phyloP scores from a whole-genome alignment of 2,888 invertebrate species.

The Macrosiphum euphorbiae region DNA sequence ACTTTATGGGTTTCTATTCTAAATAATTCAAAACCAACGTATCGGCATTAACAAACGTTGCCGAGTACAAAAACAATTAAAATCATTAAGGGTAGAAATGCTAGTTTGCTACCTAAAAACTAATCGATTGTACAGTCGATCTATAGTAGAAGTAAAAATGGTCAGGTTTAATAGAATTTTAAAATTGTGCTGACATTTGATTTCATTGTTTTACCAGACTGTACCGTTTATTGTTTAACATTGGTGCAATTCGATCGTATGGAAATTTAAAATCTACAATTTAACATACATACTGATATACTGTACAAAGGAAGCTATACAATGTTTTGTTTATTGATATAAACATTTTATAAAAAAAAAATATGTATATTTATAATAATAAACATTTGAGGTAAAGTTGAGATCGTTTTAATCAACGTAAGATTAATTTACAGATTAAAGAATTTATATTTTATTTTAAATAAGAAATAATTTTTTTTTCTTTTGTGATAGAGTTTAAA shows the following conservation, averaged over 20 bases:
- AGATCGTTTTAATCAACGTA: background rate
- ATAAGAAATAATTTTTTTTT: background rate
- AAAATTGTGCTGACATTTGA: background rate
- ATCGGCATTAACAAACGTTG: background rate
- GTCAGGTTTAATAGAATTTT: background rate
- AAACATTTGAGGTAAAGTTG: background rate
- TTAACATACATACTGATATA: background rate
- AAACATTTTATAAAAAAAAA: background rate
- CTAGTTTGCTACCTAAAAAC: background rate
- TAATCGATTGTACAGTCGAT: background rate
- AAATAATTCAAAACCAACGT: background rate
- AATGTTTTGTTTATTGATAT: background rate
- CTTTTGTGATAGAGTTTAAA: background rate
- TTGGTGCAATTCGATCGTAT: background rate
- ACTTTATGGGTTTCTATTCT: background rate
- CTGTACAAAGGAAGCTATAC: background rate
- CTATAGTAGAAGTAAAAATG: background rate
- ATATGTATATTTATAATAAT: background rate
- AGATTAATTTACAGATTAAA: background rate
- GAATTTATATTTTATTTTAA: background rate
- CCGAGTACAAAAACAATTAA: background rate
- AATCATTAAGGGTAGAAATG: background rate
- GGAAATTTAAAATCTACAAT: background rate
- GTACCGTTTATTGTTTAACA: background rate
- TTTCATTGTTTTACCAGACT: background rate